Conservation (phyloP, 2,888 invertebrate species). For the Pseudanteris insignis region DNA sequence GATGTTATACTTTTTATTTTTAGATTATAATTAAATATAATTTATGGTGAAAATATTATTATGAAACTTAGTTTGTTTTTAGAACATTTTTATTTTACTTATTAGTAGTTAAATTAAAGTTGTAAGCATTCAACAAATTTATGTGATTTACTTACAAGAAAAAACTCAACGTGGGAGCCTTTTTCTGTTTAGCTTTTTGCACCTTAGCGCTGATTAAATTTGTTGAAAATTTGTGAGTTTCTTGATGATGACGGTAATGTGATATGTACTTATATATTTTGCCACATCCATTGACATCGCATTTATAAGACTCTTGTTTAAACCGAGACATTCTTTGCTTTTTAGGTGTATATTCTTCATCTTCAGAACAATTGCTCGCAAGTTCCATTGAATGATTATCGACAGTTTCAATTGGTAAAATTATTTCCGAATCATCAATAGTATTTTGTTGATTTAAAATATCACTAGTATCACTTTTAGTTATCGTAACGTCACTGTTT, state of each 20-base stretch:
- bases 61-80: no score
- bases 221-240: conserved; percentile 60
- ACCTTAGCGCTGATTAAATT: conserved; percentile 52
- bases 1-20: no score
- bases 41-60: no score
- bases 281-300: conserved; percentile 62
- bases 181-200: conserved; percentile 57
- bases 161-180: conserved; percentile 62
- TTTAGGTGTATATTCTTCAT: conserved; percentile 64
- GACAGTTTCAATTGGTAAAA: no score
- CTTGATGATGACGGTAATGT: conserved; percentile 64
- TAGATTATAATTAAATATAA: no score
- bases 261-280: conserved; percentile 66
- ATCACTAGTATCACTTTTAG: conserved; percentile 55
- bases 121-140: no score
- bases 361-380: conserved; percentile 59
- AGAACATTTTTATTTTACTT: no score
- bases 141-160: conserved; percentile 65
- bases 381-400: conserved; percentile 49
- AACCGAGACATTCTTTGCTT: conserved; percentile 64
- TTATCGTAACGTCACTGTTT: conserved; percentile 59
- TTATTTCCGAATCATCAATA: conserved; percentile 58
- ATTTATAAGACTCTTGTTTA: conserved; percentile 64
- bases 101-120: no score
- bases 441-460: conserved; percentile 55